Base-by-base conservation (phyloP, 2,888 invertebrate genomes). In the Oxyteleia sp. region DNA sequence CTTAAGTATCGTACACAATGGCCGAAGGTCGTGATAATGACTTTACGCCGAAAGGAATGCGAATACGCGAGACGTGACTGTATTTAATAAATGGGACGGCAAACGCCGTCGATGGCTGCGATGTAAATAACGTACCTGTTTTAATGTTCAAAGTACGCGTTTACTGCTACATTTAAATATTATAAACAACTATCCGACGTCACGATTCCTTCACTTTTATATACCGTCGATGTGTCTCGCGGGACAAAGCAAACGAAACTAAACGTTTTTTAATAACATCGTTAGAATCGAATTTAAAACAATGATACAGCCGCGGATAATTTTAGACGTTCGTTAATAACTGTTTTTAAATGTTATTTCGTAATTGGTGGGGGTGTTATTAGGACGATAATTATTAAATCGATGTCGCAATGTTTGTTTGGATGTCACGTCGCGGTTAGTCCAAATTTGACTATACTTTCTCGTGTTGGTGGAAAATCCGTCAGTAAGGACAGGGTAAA, bases 1-100 rank as follows among this genome's bases (percentile, higher is more conserved):
- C 32, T 38, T 45, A 68, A 45, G 45, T 13, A 13, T 29, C 41
- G 13, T 32, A 11, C 45, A 57, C 69, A 66, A 66, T 57, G 57
- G 16, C 49, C 59, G 69, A 71, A 71, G 69, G 69, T 59, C 59
- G 57, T 49, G 71, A 71, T 71, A 71, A 71, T 71, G 71, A 71
- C 47, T 71, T 59, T 59, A 59, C 69, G 7, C 57, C 45, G 23
- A 57, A 53, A 47, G 59, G 38, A 59, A 59, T 49, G 41, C 59
- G 71, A 69, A 69, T 55, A 55, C 20, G 26, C 41, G 47, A 51
- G 57, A 69, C 71, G 59, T 49, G 59, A 59, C 59, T 71, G 71
- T 29, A 38, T 59, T 71, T 59, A 41, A 71, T 59, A 59, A 71
- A 57, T 18, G 55, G 53, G 68, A 69, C 69, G 57, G 57, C 57